A percentile compares a stretch with the other conserved stretches of the same genome.
Conservation (phyloP, 2,888 invertebrate genomes). For the Anthoptus insignis region DNA sequence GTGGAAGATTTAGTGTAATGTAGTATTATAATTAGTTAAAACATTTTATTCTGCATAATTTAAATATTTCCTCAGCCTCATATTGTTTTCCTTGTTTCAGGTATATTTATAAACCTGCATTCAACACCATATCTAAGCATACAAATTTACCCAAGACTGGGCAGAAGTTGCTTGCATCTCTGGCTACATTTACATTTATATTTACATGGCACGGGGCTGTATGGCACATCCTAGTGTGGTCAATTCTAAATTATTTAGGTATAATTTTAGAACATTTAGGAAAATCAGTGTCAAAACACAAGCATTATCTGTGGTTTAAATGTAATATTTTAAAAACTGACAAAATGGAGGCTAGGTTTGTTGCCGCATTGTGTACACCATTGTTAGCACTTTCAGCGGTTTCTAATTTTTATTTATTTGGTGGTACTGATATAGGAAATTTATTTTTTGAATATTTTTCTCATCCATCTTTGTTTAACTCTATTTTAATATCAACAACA, state of each 20-base stretch:
- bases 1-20: no score
- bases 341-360: slow-evolving; percentile 87
- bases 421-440: slow-evolving; percentile 91
- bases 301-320: slow-evolving; percentile 78
- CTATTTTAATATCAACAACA: slow-evolving; percentile 62
- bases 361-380: slow-evolving; percentile 90
- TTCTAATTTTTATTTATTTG: slow-evolving; percentile 96
- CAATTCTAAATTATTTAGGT: slow-evolving; percentile 94
- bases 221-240: slow-evolving; percentile 93
- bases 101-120: slow-evolving; percentile 93
- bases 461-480: slow-evolving; percentile 67
- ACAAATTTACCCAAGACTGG: slow-evolving; percentile 68
- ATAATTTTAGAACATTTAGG: slow-evolving; percentile 90
- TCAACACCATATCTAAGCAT: slow-evolving; percentile 61
- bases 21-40: no score
- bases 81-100: slow-evolving; percentile 81
- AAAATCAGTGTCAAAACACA: slow-evolving; percentile 76
- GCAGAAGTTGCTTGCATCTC: slow-evolving; percentile 90
- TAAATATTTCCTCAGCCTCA: no score
- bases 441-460: slow-evolving; percentile 88
- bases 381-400: slow-evolving; percentile 93
- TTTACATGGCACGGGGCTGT: slow-evolving; percentile 97
- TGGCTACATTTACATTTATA: slow-evolving; percentile 93
- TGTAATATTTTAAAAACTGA: slow-evolving; percentile 68
- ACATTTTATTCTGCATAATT: no score